These are phyloP conservation scores for Lytechinus variegatus DNA, from an alignment of 35 echinoderm and acorn worm species.

Conservation along the genomic window DNA sequence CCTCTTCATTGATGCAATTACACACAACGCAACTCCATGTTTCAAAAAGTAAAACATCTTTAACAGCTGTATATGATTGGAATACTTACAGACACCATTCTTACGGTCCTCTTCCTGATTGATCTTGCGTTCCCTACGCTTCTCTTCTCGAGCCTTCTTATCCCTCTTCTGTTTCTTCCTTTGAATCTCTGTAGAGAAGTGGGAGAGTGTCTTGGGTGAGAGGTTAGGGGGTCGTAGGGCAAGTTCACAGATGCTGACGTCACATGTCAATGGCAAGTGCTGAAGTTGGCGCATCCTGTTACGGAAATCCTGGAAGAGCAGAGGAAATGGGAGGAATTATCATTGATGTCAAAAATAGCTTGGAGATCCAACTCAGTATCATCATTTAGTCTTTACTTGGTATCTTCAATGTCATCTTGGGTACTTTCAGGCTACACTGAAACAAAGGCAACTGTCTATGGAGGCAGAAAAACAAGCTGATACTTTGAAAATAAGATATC, in stretches of 20 bases:
- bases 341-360: not conserved
- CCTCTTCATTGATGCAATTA: no score
- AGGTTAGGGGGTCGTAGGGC: constrained; percentile 82
- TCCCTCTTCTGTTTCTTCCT: constrained; percentile 80
- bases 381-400: not conserved
- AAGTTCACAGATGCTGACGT: constrained; percentile 90
- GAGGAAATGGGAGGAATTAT: not conserved
- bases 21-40: no score
- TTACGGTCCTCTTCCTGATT: constrained; percentile 71
- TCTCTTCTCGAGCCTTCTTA: constrained; percentile 84
- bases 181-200: constrained; percentile 83
- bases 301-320: constrained; percentile 68
- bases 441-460: no score
- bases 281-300: constrained; percentile 77
- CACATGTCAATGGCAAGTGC: constrained; percentile 90
- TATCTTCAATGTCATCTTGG: not conserved
- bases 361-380: not conserved
- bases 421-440: no score
- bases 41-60: no score
- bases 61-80: not conserved
- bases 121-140: constrained; percentile 72
- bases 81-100: constrained; percentile 80
- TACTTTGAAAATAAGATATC: no score
- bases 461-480: no score
- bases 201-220: constrained; percentile 72